Percentiles rank a stretch among this genome's conserved stretches.
phyloP scores from a whole-genome alignment of 2,888 invertebrate species.

The Euphydryas editha region DNA sequence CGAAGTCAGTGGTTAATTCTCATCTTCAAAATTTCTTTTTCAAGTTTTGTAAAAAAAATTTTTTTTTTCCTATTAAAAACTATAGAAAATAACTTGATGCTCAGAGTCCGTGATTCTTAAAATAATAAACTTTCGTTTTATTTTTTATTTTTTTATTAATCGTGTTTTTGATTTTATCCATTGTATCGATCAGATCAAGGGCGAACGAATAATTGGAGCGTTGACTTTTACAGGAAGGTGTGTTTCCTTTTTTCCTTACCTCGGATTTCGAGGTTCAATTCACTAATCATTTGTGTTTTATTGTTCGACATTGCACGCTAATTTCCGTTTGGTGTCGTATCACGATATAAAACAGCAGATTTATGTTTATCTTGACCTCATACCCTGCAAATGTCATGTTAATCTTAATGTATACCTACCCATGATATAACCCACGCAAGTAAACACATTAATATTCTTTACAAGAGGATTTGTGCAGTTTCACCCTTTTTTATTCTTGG shows the following conservation, averaged over 20 bases:
- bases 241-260: slow-evolving; percentile 26
- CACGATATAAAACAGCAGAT: background rate
- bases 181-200: slow-evolving; percentile 14
- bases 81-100: background rate
- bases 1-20: no score
- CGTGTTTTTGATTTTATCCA: slow-evolving; percentile 19
- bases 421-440: slow-evolving; percentile 4
- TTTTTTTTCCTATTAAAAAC: background rate
- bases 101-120: no score
- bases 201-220: slow-evolving; percentile 14
- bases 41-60: no score
- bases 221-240: slow-evolving; percentile 27
- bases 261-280: slow-evolving; percentile 21
- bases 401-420: background rate
- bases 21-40: no score
- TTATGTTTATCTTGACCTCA: background rate
- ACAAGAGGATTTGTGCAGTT: no score
- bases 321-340: slow-evolving; percentile 13
- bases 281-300: slow-evolving; percentile 16
- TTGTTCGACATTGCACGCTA: slow-evolving; percentile 19
- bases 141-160: background rate
- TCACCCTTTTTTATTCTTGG: no score
- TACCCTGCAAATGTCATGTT: background rate
- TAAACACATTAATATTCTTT: background rate
- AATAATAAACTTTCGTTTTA: background rate